A percentile compares a stretch with the other conserved stretches of the same genome.
phyloP scores from a whole-genome alignment of 2,888 invertebrate genomes.

The Sthenelais limicola region DNA sequence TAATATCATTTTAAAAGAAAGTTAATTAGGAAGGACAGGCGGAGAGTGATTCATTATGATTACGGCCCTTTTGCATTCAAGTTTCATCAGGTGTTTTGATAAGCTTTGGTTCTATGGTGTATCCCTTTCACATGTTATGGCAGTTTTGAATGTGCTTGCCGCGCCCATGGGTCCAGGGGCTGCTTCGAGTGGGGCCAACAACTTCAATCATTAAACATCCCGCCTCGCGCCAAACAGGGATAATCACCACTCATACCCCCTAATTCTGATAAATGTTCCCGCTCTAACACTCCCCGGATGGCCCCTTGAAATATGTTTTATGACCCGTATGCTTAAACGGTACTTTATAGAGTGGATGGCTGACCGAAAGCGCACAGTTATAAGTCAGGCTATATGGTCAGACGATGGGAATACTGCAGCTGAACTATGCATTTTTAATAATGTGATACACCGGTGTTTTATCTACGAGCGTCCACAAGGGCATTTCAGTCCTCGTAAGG shows the following conservation, averaged over 20 bases:
- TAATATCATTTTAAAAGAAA: no score
- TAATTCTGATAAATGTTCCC: conserved; percentile 30
- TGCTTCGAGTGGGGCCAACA: background rate
- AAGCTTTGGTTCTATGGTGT: background rate
- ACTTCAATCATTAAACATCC: conserved; percentile 14
- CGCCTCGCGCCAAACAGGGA: conserved; percentile 10
- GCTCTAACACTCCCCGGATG: background rate
- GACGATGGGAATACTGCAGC: no score
- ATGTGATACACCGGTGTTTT: conserved; percentile 32
- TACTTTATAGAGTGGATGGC: conserved; percentile 12
- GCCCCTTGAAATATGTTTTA: conserved; percentile 24
- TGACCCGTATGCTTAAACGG: conserved; percentile 19
- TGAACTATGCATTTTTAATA: conserved; percentile 32
- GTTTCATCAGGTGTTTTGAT: no score
- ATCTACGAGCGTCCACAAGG: background rate
- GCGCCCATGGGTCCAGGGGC: background rate
- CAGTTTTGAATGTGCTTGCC: background rate
- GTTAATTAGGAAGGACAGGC: no score
- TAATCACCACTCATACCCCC: background rate
- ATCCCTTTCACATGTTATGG: background rate
- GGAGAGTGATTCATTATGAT: no score
- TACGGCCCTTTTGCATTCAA: no score
- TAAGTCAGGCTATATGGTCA: no score
- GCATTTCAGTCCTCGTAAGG: background rate
- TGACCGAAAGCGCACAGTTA: background rate